A percentile compares a stretch with the other conserved stretches of the same genome.
Evolutionary conservation across 2,797 vertebrate genomes (phyloP).

Genomic region (Falco concolor): DNA sequence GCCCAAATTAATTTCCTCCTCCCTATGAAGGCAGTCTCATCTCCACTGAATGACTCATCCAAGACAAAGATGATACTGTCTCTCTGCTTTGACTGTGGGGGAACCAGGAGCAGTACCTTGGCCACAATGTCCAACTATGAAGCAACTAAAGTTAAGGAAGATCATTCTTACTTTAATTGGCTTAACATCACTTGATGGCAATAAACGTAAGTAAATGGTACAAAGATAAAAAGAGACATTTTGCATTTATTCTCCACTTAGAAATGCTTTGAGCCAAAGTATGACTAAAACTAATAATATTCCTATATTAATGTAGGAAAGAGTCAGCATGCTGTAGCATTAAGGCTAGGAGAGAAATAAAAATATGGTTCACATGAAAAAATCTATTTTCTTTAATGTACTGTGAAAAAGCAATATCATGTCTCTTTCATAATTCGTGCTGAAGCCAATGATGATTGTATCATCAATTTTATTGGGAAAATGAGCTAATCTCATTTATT

Average conservation of each 20-base stretch:
- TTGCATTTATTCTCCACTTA: not conserved
- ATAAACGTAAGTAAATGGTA: not conserved
- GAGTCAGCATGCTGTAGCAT: not conserved
- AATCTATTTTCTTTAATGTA: not conserved
- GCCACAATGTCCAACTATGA: not conserved
- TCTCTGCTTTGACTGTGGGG: not conserved
- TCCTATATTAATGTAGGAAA: not conserved
- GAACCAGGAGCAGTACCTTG: not conserved
- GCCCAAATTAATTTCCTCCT: not conserved
- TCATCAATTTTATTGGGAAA: not conserved
- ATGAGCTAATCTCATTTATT: not conserved
- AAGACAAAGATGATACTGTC: not conserved
- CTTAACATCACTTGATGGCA: not conserved
- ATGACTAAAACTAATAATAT: not conserved
- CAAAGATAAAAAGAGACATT: not conserved
- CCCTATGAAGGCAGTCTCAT: not conserved
- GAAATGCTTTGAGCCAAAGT: not conserved
- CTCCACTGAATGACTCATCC: not conserved
- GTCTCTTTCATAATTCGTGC: not conserved
- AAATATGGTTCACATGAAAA: not conserved
- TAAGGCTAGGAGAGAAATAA: not conserved
- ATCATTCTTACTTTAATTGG: not conserved
- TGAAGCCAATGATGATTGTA: not conserved
- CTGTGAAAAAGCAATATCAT: not conserved
- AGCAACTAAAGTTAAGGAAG: not conserved